Conservation (phyloP, 2,888 invertebrate species). For the Pyralis farinalis region DNA sequence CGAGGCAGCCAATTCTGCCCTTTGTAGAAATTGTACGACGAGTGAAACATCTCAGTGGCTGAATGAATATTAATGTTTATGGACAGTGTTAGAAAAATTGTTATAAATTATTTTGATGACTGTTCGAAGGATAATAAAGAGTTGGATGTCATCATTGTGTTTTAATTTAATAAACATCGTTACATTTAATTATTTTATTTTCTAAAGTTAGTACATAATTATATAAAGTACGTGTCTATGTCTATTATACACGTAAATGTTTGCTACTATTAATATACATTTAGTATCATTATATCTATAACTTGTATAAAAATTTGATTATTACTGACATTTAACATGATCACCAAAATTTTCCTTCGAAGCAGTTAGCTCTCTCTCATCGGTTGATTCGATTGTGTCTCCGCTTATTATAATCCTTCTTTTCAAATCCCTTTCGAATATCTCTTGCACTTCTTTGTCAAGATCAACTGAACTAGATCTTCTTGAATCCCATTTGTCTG, state of each 20-base stretch:
- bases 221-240: no score
- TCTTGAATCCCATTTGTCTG: constrained; percentile 41
- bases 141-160: constrained; percentile 75
- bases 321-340: constrained; percentile 23
- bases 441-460: constrained; percentile 63
- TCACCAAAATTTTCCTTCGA: constrained; percentile 53
- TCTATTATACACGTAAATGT: no score
- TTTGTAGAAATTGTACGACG: constrained; percentile 62
- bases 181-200: no score
- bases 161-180: constrained; percentile 38
- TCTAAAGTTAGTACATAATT: no score
- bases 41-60: constrained; percentile 73
- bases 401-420: constrained; percentile 29
- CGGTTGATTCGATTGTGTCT: constrained; percentile 24
- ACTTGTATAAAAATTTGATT: no score
- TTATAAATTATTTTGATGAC: constrained; percentile 83
- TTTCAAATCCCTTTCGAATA: constrained; percentile 54
- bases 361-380: constrained; percentile 32
- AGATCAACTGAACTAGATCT: constrained; percentile 64
- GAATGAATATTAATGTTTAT: constrained; percentile 77
- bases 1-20: constrained; percentile 59
- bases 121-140: constrained; percentile 83
- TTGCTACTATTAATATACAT: no score
- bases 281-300: no score
- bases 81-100: constrained; percentile 81